Base-by-base conservation (phyloP, 2,888 invertebrate genomes). In the Sialis lutaria region DNA sequence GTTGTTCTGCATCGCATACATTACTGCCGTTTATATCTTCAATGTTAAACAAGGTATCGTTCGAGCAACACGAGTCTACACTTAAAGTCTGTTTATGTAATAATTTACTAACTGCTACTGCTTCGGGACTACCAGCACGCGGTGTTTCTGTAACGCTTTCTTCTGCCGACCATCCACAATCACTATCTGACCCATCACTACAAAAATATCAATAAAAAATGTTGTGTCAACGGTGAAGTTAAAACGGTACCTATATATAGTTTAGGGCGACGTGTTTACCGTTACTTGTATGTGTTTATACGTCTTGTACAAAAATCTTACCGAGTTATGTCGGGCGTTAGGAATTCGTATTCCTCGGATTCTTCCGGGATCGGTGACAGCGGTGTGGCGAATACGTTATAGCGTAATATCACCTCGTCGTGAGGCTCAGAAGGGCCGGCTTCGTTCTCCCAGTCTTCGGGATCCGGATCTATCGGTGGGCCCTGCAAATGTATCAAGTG, bases 41-140 rank as follows among this genome's bases (percentile, higher is more conserved):
- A 33, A 76, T 69, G 55, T 77, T 76, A 58, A 76, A 77, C 3
- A 76, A 60, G 1, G 77, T 76, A 54, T 76, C 76, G 58, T 76
- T 76, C 30, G 76, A 76, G 59, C 76, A 76, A 68, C 75, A 77
- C 4, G 75, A 76, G 56, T 75, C 75, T 53, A 75, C 75, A 59
- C 75, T 75, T 33, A 74, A 74, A 1, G 76, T 74, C 50, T 64
- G 62, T 10, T 59, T 53, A 35, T 52, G 55, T 1, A 54, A 55
- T 33, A 55, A 57, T 33, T 56, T 57, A n/a, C 45, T 39, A 32
- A 53, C 49, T 6, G 71, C 69, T 40, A 67, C 65, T 51, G 72
- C 72, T 54, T 69, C 69, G 2, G 70, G 67, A 6, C 70, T 70
- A 10, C 67, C 56, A 1, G 68, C 68, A 1, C 72, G 67, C 49